A percentile compares a stretch with the other conserved stretches of the same genome.
phyloP scores from a whole-genome alignment of 2,888 invertebrate species.

The Incurvaria masculella region DNA sequence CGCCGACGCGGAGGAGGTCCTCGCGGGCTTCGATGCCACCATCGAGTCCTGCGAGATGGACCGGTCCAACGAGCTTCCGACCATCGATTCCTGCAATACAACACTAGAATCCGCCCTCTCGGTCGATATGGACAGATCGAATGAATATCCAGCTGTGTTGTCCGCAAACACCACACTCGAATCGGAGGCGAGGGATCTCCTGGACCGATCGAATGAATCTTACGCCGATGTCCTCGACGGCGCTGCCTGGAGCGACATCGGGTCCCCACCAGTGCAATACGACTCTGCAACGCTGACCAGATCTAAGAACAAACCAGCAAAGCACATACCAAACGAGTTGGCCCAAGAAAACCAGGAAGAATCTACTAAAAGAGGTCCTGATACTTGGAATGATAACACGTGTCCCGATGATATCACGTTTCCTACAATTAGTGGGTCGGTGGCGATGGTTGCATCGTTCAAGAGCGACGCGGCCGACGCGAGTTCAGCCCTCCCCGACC shows the following conservation, averaged over 20 bases:
- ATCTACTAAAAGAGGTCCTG: slow-evolving; percentile 33
- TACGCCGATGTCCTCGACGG: slow-evolving; percentile 42
- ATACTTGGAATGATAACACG: slow-evolving; percentile 81
- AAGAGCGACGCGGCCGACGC: slow-evolving; percentile 55
- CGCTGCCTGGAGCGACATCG: slow-evolving; percentile 32
- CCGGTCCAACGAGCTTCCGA: slow-evolving; percentile 21
- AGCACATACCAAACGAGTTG: slow-evolving; percentile 35
- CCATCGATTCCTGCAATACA: slow-evolving; percentile 22
- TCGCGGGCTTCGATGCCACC: slow-evolving; percentile 17
- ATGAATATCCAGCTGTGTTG: slow-evolving; percentile 43
- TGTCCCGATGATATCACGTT: slow-evolving; percentile 77
- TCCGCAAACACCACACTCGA: slow-evolving; percentile 35
- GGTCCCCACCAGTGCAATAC: slow-evolving; percentile 16
- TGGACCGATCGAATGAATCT: slow-evolving; percentile 49
- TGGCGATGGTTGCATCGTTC: slow-evolving; percentile 67
- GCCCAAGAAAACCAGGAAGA: slow-evolving; percentile 9
- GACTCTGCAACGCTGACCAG: slow-evolving; percentile 23
- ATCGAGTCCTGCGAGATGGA: slow-evolving; percentile 31
- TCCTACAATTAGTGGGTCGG: slow-evolving; percentile 75
- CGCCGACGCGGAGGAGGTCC: slow-evolving; percentile 2
- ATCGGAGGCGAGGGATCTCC: slow-evolving; percentile 35
- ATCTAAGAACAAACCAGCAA: slow-evolving; percentile 20
- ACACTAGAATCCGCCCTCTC: slow-evolving; percentile 22
- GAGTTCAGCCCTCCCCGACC: slow-evolving; percentile 33
- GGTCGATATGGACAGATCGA: slow-evolving; percentile 28